These are phyloP conservation scores for Osmoderma eremita DNA, from an alignment of 2,888 invertebrate genomes.

Conservation along the genomic window DNA sequence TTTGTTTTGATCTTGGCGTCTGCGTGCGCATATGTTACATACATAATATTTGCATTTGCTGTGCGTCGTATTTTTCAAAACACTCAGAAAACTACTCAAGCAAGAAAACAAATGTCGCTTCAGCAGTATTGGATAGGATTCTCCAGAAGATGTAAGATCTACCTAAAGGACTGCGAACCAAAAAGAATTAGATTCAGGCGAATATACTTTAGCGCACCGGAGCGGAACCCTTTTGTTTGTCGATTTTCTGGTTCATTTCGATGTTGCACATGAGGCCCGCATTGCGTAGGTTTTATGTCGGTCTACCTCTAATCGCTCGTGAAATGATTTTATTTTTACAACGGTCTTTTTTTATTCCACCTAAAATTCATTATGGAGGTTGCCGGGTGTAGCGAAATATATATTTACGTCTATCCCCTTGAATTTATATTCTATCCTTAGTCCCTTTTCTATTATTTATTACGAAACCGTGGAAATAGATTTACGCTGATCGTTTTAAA, in stretches of 20 bases:
- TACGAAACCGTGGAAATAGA: too few species aligned
- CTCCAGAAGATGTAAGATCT: not conserved
- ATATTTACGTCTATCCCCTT: too few species aligned
- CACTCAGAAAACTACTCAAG: not conserved
- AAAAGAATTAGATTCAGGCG: slow-evolving; percentile 5
- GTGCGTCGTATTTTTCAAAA: not conserved
- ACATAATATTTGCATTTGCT: not conserved
- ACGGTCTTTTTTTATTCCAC: not conserved
- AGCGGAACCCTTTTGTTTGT: slow-evolving; percentile 1
- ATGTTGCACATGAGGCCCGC: not conserved
- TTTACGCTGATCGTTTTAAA: too few species aligned
- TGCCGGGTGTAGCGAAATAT: too few species aligned
- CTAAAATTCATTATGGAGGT: too few species aligned
- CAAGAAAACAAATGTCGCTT: not conserved
- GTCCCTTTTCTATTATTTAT: too few species aligned
- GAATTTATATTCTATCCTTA: too few species aligned
- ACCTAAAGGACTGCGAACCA: not conserved
- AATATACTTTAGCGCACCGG: not conserved
- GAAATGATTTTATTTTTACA: slow-evolving; percentile 8
- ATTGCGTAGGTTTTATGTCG: slow-evolving; percentile 10
- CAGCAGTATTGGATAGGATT: not conserved
- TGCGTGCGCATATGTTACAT: not conserved
- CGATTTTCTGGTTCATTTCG: slow-evolving; percentile 16
- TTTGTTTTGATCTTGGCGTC: not conserved
- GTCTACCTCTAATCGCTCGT: slow-evolving; percentile 5